phyloP scores from a whole-genome alignment of 2,113 vertebrate genomes.

The Pluvianellus socialis region DNA sequence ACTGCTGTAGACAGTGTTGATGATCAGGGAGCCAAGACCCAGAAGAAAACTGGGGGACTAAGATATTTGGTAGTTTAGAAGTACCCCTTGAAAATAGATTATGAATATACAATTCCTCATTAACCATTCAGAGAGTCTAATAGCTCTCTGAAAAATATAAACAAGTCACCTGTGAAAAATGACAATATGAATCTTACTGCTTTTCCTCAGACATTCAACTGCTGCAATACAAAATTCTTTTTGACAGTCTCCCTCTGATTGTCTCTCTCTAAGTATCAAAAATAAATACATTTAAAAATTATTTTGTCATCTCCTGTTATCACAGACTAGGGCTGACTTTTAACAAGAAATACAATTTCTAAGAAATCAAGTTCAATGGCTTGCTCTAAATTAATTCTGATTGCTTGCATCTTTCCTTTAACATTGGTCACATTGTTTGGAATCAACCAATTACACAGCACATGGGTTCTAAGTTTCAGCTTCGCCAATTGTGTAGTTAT shows the following conservation, averaged over 20 bases:
- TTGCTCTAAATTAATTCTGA: not conserved
- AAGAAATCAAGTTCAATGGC: not conserved
- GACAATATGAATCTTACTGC: not conserved
- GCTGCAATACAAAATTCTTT: not conserved
- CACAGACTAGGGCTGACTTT: not conserved
- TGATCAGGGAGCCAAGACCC: not conserved
- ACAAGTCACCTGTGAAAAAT: constrained; percentile 1
- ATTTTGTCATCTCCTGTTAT: not conserved
- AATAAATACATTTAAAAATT: not conserved
- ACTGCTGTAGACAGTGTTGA: not conserved
- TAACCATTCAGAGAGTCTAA: not conserved
- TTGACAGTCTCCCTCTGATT: not conserved
- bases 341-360: not conserved
- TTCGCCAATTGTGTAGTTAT: not conserved
- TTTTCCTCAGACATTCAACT: not conserved
- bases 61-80: not conserved
- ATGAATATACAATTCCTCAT: not conserved
- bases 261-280: not conserved
- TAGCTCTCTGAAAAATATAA: not conserved
- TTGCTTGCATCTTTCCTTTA: not conserved
- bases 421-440: accelerated
- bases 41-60: not conserved
- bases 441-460: not conserved
- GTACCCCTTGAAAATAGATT: not conserved
- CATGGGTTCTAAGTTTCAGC: not conserved